These are phyloP conservation scores for Caenorhabditis sulstoni DNA, from an alignment of 2,888 invertebrate genomes.

Conservation along the genomic window DNA sequence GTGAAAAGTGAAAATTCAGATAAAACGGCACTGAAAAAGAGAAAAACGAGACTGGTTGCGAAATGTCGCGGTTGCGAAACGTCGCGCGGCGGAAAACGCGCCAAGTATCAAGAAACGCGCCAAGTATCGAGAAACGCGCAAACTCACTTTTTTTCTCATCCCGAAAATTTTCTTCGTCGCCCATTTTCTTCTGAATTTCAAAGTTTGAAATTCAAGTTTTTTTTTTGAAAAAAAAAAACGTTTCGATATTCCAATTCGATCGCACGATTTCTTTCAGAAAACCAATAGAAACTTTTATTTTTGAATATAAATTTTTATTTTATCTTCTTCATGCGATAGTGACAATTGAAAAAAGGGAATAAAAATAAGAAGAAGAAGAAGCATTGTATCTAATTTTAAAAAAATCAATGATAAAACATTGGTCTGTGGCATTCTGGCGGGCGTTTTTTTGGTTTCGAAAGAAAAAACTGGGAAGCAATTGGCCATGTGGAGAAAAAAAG, in stretches of 20 bases:
- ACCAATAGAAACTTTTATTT: neutral
- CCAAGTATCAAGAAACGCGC: too few relatives aligned
- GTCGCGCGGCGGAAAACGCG: too few relatives aligned
- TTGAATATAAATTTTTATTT: too few relatives aligned
- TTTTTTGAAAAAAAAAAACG: neutral
- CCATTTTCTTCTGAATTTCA: neutral
- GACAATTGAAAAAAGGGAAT: too few relatives aligned
- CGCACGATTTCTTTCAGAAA: too few relatives aligned
- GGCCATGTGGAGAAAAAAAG: neutral
- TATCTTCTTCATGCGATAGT: too few relatives aligned
- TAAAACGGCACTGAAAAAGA: constrained; percentile 30
- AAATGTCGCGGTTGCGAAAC: neutral
- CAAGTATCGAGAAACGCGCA: too few relatives aligned
- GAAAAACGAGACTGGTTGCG: constrained; percentile 6
- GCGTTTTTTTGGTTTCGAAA: constrained; percentile 2
- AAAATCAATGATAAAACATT: constrained; percentile 1
- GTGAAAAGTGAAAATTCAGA: constrained; percentile 15
- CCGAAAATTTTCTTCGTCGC: too few relatives aligned
- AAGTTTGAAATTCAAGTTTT: neutral
- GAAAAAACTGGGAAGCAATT: neutral
- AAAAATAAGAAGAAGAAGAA: too few relatives aligned
- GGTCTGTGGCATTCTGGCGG: neutral
- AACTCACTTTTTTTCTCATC: too few relatives aligned
- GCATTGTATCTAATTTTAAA: too few relatives aligned
- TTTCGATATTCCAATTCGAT: neutral